Evolutionary conservation across 2,113 vertebrate genomes (phyloP).

Genomic region (Sitta europaea): DNA sequence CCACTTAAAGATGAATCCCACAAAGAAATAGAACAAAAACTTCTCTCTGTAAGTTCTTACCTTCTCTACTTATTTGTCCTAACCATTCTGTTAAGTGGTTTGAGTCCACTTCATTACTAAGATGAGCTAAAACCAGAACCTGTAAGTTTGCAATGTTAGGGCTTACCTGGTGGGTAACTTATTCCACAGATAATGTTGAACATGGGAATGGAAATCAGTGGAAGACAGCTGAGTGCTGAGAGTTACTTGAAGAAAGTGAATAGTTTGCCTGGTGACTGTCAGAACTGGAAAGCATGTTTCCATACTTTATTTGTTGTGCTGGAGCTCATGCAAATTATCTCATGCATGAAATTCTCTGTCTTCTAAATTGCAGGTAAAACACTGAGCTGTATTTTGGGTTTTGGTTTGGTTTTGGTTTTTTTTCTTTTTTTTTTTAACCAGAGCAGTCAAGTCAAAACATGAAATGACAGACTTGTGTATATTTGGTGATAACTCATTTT

Average conservation of each 20-base stretch:
- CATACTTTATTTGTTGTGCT: neutral
- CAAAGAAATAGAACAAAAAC: neutral
- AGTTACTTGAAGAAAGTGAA: neutral
- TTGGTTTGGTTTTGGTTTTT: accelerated
- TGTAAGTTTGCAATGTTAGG: neutral
- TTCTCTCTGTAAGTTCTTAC: neutral
- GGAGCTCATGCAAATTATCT: neutral
- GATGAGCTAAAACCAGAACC: neutral
- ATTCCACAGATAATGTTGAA: neutral
- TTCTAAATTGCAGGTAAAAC: neutral
- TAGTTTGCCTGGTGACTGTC: neutral
- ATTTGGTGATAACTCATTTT: neutral
- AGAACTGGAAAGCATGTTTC: neutral
- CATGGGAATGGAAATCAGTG: neutral
- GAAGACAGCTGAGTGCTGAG: neutral
- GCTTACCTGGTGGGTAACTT: neutral
- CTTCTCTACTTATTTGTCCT: neutral
- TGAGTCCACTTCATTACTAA: neutral
- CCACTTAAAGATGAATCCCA: neutral
- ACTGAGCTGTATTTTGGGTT: neutral
- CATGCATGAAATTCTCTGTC: neutral
- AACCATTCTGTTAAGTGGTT: neutral
- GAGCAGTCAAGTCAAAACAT: neutral
- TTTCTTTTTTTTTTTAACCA: neutral
- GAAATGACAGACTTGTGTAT: neutral